Evolutionary conservation across 2,113 vertebrate species (phyloP).

Genomic region (Brachyhypopomus gauderio): DNA sequence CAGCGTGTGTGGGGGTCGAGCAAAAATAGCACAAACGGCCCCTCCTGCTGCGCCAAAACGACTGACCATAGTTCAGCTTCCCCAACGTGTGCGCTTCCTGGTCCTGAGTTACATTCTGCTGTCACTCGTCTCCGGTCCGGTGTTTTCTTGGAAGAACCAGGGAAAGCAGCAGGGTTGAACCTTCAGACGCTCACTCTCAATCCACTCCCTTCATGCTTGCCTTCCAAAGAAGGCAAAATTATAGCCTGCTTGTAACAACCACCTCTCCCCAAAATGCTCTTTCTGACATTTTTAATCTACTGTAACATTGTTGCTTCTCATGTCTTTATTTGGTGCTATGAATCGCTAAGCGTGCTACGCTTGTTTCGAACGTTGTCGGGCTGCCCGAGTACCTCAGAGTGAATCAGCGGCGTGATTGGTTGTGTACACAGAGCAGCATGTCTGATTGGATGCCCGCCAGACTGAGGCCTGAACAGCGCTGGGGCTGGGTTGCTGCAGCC

Average conservation of each 20-base stretch:
- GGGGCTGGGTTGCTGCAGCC: no score
- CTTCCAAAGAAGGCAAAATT: slow-evolving; percentile 1
- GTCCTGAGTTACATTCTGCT: slow-evolving; percentile 54
- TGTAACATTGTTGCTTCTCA: not conserved
- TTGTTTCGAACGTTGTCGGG: slow-evolving; percentile 30
- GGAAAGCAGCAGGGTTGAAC: slow-evolving; percentile 10
- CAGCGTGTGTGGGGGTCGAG: slow-evolving; percentile 53
- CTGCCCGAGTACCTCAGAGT: not conserved
- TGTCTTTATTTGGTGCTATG: not conserved
- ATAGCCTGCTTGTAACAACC: not conserved
- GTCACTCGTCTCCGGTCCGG: slow-evolving; percentile 52
- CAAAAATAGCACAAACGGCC: slow-evolving; percentile 42
- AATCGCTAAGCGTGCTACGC: slow-evolving; percentile 9
- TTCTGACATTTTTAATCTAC: not conserved
- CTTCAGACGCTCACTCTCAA: not conserved
- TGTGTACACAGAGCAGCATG: slow-evolving; percentile 16
- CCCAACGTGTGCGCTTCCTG: slow-evolving; percentile 53
- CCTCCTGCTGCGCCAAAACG: slow-evolving; percentile 65
- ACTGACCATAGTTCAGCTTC: slow-evolving; percentile 66
- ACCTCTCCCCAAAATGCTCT: no score
- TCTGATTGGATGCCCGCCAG: slow-evolving; percentile 31
- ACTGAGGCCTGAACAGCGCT: not conserved
- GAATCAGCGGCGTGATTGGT: slow-evolving; percentile 16
- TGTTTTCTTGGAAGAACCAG: slow-evolving; percentile 38
- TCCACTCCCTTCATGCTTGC: not conserved